Base-by-base conservation (phyloP, 2,888 invertebrate species). In the Drosophila nigritarsus region DNA sequence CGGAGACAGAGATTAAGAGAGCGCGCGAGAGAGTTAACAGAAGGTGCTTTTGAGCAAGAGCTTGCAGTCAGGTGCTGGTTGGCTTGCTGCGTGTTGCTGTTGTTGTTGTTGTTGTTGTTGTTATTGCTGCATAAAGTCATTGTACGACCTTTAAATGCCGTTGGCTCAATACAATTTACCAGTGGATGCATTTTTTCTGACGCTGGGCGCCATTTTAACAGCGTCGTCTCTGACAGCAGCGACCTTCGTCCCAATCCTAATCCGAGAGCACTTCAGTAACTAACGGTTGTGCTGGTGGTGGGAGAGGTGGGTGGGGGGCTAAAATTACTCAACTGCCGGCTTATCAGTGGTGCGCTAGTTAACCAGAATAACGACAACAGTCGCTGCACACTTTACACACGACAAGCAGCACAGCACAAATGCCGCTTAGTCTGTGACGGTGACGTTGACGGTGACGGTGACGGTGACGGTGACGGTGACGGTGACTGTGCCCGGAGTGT, bases 101-200 rank as follows among this genome's bases (percentile, higher is more conserved):
- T 20, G n/a, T 40, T 40, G 8, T 8, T 40, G 38, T 38, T 40
- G 49, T 32, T 49, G n/a, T 42, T 42, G 20, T 45, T 71, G 58
- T 61, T 65, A 24, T 62, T 63, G 74, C 29, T 74, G 67, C 49
- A 27, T 65, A 75, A 86, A 86, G 83, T 83, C 83, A 83, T 80
- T 83, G 75, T 72, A 70, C 83, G 81, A 86, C 87, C 87, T 83
- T 83, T 83, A 78, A 70, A 78, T 74, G 78, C 72, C 69, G 65
- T 75, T 78, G 75, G 54, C 72, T 85, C 66, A 85, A 73, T 87
- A 74, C 61, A 73, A 69, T 65, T 66, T 63, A 68, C 55, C 45
- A 56, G 34, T 61, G 66, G 36, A 66, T 71, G 58, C 36, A 55
- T 58, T 67, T 64, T 58, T 59, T 59, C 50, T 66, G 32, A 9